Percentiles rank a stretch among this genome's conserved stretches.
Evolutionary conservation across 2,113 vertebrate species (phyloP).

Genomic region (Zootoca vivipara): DNA sequence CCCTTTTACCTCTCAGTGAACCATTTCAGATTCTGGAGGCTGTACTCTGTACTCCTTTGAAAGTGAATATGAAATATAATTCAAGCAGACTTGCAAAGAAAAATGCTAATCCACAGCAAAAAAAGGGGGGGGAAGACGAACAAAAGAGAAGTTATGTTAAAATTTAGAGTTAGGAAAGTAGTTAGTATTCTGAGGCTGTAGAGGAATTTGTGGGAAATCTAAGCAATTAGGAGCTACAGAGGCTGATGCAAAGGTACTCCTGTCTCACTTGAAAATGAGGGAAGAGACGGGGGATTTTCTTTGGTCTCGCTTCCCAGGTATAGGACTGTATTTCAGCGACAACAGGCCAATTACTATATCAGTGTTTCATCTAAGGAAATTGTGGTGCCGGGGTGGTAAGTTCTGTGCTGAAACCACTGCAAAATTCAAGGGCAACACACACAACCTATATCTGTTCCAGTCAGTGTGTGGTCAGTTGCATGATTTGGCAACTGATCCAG

Average conservation of each 20-base stretch:
- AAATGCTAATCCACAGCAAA: not conserved
- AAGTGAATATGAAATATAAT: constrained; percentile 1
- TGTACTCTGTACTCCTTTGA: not conserved
- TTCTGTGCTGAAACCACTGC: not conserved
- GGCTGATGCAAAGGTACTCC: not conserved
- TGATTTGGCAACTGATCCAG: not conserved
- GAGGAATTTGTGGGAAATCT: not conserved
- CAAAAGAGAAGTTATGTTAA: not conserved
- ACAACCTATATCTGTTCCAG: not conserved
- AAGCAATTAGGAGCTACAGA: not conserved
- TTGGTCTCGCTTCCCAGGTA: not conserved
- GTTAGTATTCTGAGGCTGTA: not conserved
- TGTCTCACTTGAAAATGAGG: not conserved
- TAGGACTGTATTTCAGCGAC: not conserved
- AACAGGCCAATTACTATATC: not conserved
- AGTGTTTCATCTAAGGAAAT: not conserved
- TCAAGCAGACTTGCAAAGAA: not conserved
- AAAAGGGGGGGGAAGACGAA: not conserved
- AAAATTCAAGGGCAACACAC: not conserved
- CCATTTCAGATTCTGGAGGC: not conserved
- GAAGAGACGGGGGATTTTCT: not conserved
- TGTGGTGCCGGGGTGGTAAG: too few relatives aligned
- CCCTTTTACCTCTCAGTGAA: constrained; percentile 1
- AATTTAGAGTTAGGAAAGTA: not conserved
- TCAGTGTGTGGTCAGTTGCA: not conserved